Evolutionary conservation across 2,113 vertebrate species (phyloP).

Genomic region (Psilopsiagon aymara): DNA sequence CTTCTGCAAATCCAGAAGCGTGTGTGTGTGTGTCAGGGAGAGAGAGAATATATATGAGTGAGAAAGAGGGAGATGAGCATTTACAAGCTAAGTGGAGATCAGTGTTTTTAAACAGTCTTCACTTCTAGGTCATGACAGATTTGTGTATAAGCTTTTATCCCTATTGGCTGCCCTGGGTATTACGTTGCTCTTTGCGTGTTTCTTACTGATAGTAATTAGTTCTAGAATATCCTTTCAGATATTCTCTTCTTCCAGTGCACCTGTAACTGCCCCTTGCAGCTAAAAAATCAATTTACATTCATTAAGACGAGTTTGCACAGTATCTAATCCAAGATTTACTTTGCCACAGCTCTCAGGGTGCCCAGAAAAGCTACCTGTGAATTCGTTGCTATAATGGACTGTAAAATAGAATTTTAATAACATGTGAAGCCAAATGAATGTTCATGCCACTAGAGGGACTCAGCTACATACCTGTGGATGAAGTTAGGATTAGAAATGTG

Average conservation of each 20-base stretch:
- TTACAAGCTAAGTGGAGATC: constrained; percentile 56
- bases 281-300: constrained; percentile 44
- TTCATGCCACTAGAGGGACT: constrained; percentile 69
- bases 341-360: not conserved
- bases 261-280: constrained; percentile 1
- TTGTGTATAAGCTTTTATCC: constrained; percentile 20
- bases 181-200: constrained; percentile 48
- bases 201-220: constrained; percentile 45
- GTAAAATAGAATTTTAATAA: constrained; percentile 1
- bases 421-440: not conserved
- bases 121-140: constrained; percentile 25
- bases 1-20: constrained; percentile 52
- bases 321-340: not conserved
- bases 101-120: constrained; percentile 63
- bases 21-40: not conserved
- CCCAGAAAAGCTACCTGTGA: not conserved
- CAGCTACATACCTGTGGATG: constrained; percentile 16
- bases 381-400: not conserved
- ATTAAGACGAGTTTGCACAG: not conserved
- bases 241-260: not conserved
- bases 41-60: not conserved
- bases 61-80: constrained; percentile 37
- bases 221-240: constrained; percentile 41
- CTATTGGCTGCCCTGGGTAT: constrained; percentile 50
- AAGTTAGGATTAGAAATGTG: not conserved